phyloP scores from a whole-genome alignment of 92 coral and sea anemone species.

The Hydrozoanthus gracilis region DNA sequence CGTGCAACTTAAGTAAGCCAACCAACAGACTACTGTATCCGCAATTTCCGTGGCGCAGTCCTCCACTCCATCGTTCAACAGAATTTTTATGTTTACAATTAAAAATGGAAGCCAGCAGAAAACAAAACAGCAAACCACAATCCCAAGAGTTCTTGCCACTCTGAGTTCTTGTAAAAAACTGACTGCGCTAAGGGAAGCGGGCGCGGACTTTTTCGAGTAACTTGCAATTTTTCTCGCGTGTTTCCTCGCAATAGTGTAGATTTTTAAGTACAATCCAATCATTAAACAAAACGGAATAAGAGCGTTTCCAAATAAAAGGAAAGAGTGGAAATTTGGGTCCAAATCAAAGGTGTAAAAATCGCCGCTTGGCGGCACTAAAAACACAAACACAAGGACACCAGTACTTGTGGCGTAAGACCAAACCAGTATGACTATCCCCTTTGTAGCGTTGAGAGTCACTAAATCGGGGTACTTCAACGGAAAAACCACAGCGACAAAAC shows the following conservation, averaged over 20 bases:
- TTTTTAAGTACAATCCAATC: constrained; percentile 73
- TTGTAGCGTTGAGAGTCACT: constrained; percentile 61
- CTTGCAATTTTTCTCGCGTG: constrained; percentile 77
- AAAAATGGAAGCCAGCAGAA: constrained; percentile 93
- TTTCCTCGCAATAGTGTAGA: constrained; percentile 74
- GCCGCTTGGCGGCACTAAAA: constrained; percentile 73
- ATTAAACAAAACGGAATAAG: constrained; percentile 73
- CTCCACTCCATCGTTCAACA: constrained; percentile 65
- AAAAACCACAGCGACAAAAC: constrained; percentile 90
- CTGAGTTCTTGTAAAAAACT: constrained; percentile 77
- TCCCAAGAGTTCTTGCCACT: constrained; percentile 85
- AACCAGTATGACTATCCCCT: constrained; percentile 53
- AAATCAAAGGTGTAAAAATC: constrained; percentile 72
- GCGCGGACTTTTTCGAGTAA: constrained; percentile 31
- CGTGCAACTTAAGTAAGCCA: constrained; percentile 76
- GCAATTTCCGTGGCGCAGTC: constrained; percentile 72
- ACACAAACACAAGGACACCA: constrained; percentile 64
- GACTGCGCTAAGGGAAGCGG: constrained; percentile 37
- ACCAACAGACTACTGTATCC: constrained; percentile 83
- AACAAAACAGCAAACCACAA: constrained; percentile 77
- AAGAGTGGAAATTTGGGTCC: constrained; percentile 68
- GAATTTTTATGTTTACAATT: constrained; percentile 67
- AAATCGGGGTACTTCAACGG: constrained; percentile 77
- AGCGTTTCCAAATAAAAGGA: constrained; percentile 77
- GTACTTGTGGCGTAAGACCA: constrained; percentile 77